Base-by-base conservation (phyloP, 2,888 invertebrate species). In the Tachina lurida region DNA sequence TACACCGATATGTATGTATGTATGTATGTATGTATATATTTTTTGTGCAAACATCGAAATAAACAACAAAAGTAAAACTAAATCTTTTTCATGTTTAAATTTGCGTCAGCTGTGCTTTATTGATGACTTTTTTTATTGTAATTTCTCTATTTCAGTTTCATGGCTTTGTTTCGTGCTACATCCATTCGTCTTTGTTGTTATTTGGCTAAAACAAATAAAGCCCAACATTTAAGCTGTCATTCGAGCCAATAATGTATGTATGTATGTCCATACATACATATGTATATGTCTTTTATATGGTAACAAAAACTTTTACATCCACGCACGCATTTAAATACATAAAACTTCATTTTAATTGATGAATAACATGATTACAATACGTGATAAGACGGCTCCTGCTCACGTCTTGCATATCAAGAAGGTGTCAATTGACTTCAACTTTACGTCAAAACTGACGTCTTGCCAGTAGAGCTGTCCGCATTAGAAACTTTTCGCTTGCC, bases 61-160 rank as follows among this genome's bases (percentile, higher is more conserved):
- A 56, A 54, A 54, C 10, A 65, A 78, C n/a, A 49, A 63, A 62
- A 39, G 70, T 49, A 73, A 67, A 80, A 80, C 80, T 63, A 76
- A 85, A 78, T 70, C 70, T 68, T 77, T 73, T 85, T 58, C 74
- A 81, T 78, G 81, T 63, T 76, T 62, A 56, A 60, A 73, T 83
- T 83, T 86, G 76, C 82, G 75, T 83, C 86, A 86, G 75, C 86
- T 86, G 86, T 79, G 67, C 67, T 86, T 86, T 86, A 86, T 86
- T 82, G 86, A 86, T 79, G 85, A 86, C 73, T 82, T 83, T 31
- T 41, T 78, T 65, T 71, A 47, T 68, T 84, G 52, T 63, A 12
- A 43, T 31, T 58, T 19, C n/a, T 22, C 17, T 60, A 15, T 56
- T 41, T 58, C 13, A 54, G 7, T 65, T 47, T 45, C 41, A 12